Evolutionary conservation across 2,797 vertebrate species (phyloP).

Genomic region (Tolypeutes matacus): DNA sequence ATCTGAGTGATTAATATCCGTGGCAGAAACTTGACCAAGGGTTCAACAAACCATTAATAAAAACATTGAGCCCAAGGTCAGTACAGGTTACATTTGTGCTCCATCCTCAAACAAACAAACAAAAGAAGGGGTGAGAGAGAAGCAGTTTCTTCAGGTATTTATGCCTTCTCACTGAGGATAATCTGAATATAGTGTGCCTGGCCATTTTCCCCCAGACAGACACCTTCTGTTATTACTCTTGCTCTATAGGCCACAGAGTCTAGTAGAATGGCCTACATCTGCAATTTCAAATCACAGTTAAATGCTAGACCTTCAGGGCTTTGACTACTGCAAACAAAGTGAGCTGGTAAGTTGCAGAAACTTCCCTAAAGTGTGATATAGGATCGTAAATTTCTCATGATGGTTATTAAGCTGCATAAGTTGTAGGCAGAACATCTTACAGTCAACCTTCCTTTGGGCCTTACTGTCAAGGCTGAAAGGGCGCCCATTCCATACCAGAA

Average conservation of each 20-base stretch:
- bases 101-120: conserved; percentile 67
- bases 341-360: conserved; percentile 78
- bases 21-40: conserved; percentile 83
- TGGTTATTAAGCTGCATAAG: conserved; percentile 79
- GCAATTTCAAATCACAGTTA: conserved; percentile 87
- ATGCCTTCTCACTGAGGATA: conserved; percentile 79
- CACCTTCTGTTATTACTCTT: conserved; percentile 84
- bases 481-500: not conserved
- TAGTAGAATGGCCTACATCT: conserved; percentile 83
- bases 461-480: conserved; percentile 70
- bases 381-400: conserved; percentile 78
- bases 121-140: not conserved
- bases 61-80: conserved; percentile 85
- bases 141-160: conserved; percentile 80
- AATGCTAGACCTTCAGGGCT: conserved; percentile 83
- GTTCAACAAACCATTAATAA: conserved; percentile 88
- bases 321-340: conserved; percentile 83
- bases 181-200: conserved; percentile 73
- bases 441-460: conserved; percentile 67
- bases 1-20: conserved; percentile 88
- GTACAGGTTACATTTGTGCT: conserved; percentile 83
- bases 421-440: conserved; percentile 77
- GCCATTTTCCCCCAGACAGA: conserved; percentile 72
- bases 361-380: conserved; percentile 79
- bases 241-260: conserved; percentile 84